These are phyloP conservation scores for Epirrhoe alternata DNA, from an alignment of 2,888 invertebrate species.

Conservation along the genomic window DNA sequence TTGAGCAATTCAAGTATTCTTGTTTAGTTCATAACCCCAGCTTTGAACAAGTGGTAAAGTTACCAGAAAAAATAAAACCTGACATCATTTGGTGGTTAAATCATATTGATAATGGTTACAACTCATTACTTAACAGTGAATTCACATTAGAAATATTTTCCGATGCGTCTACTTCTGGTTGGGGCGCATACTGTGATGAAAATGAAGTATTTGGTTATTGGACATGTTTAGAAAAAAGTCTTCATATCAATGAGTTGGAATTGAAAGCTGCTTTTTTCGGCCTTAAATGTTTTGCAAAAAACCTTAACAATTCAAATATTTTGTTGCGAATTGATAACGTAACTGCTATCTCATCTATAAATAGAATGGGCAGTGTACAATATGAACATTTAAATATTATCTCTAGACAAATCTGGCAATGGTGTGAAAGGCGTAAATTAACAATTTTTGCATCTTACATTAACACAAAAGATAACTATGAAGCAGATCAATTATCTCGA, in stretches of 20 bases:
- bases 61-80: not conserved
- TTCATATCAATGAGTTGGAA: conserved; percentile 8
- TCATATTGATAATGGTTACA: conserved; percentile 13
- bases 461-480: conserved; percentile 15
- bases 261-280: conserved; percentile 9
- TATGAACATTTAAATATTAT: conserved; percentile 18
- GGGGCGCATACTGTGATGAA: conserved; percentile 7
- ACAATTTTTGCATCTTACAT: conserved; percentile 18
- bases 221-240: not conserved
- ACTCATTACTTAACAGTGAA: not conserved
- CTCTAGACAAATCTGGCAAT: conserved; percentile 18
- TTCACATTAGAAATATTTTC: conserved; percentile 22
- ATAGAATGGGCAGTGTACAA: conserved; percentile 22
- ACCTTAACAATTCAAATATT: not conserved
- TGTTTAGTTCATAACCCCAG: conserved; percentile 13
- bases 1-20: conserved; percentile 28
- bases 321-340: conserved; percentile 17
- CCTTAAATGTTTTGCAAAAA: conserved; percentile 2
- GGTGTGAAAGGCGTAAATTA: conserved; percentile 22
- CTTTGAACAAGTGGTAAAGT: conserved; percentile 21
- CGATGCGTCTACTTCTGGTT: conserved; percentile 21
- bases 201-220: not conserved
- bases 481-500: conserved; percentile 13
- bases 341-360: conserved; percentile 21
- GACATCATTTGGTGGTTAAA: conserved; percentile 30